Evolutionary conservation across 2,113 vertebrate genomes (phyloP), one percentile per base, ranked within the genome.

Genomic region (Antidorcas marsupialis): DNA sequence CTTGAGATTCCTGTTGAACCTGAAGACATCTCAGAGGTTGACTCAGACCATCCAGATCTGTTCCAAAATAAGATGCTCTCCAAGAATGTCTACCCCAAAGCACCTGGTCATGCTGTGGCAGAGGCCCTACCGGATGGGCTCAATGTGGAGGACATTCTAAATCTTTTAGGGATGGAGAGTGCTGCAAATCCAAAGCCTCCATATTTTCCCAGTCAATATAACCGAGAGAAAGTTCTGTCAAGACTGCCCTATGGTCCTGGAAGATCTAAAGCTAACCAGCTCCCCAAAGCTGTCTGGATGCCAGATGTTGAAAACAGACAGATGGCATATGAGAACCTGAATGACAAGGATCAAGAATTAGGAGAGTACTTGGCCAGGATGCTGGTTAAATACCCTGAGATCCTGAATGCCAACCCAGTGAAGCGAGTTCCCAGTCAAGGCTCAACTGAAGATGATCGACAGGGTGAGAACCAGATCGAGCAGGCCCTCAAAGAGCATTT

Each of bases 341-440:
- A 98, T 0, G 99, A 99, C 21, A 99, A 99, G 95, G 99, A 99
- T 5, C 99, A 99, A 97, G 99, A 99, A 36, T 97, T 99, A 89
- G 99, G 99, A 0, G 99, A 99, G 21, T 99, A 99, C 92, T 97
- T 99, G 84, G 99, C 99, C 74, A 99, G 99, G 98, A 98, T 99
- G 98, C 97, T 99, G 89, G 98, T 98, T 3, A 99, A 98, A 52
- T 99, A 99, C 67, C 99, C 99, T 0, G 99, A 99, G 76, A 97
- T 99, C 62, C 96, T 99, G 52, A 99, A 99, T 64, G 91, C 97
- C 23, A 99, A 97, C 43, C 98, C 98, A 94, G 93, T 98, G 90
- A 99, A 99, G 97, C 98, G 99, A 6, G 97, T 98, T 84, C 97
- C 99, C 1, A 98, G 98, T 52, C 98, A 99, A 33, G 98, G 99